Conservation (phyloP, 1,140 invertebrate species). For the Drosophila busckii region DNA sequence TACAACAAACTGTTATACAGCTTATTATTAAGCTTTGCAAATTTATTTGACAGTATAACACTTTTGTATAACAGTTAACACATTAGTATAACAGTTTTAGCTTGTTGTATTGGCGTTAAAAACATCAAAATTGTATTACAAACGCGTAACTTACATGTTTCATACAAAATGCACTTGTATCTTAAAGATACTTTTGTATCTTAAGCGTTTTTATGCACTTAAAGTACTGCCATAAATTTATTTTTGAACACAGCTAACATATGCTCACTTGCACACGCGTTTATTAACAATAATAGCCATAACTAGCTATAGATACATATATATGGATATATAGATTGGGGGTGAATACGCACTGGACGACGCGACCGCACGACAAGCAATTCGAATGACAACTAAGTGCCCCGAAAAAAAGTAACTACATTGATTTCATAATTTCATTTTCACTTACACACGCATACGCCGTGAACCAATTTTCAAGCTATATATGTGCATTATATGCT, state of each 20-base stretch:
- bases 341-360: slow-evolving; percentile 6
- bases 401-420: slow-evolving; percentile 31
- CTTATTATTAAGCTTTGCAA: background rate
- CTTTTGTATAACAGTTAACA: too few species aligned
- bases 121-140: too few species aligned
- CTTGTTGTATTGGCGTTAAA: too few species aligned
- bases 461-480: slow-evolving; percentile 1
- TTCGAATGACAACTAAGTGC: slow-evolving; percentile 52
- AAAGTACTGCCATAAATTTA: too few species aligned
- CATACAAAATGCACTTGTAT: background rate
- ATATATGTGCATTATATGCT: background rate
- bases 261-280: slow-evolving; percentile 32
- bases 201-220: slow-evolving; percentile 5
- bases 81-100: background rate
- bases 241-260: slow-evolving; percentile 10
- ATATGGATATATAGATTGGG: slow-evolving; percentile 2
- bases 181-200: slow-evolving; percentile 23
- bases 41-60: background rate
- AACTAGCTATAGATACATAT: slow-evolving; percentile 9
- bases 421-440: slow-evolving; percentile 63
- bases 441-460: slow-evolving; percentile 3
- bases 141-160: slow-evolving; percentile 9
- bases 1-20: slow-evolving; percentile 1
- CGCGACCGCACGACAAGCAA: slow-evolving; percentile 53
- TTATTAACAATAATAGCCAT: slow-evolving; percentile 14